phyloP scores from a whole-genome alignment of 2,797 vertebrate genomes.

The Lacerta bilineata region DNA sequence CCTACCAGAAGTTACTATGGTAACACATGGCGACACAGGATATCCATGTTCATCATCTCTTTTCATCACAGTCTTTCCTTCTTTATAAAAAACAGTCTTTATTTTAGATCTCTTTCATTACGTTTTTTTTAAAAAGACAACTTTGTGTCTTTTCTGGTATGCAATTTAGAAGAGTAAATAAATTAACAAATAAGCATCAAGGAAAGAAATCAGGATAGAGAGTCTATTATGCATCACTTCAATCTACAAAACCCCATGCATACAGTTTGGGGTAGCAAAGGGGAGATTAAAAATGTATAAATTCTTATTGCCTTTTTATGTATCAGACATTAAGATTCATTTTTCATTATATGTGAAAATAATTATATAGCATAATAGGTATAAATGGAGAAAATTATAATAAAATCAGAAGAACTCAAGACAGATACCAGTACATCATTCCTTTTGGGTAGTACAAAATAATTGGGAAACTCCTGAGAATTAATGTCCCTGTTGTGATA shows the following conservation, averaged over 20 bases:
- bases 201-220: background rate
- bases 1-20: background rate
- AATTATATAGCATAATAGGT: background rate
- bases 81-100: background rate
- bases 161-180: background rate
- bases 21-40: background rate
- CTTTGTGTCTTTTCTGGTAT: background rate
- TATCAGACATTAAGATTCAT: background rate
- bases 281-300: background rate
- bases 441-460: background rate
- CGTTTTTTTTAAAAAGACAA: background rate
- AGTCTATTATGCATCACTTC: too few relatives aligned
- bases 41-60: background rate
- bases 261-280: background rate
- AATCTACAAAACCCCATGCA: background rate
- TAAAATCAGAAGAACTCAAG: background rate
- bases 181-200: background rate
- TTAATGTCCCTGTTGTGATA: background rate
- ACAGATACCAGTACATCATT: background rate
- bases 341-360: constrained; percentile 3
- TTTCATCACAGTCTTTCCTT: background rate
- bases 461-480: background rate
- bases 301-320: background rate
- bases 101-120: background rate
- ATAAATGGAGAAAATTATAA: background rate